phyloP scores from a whole-genome alignment of 2,113 vertebrate species.

The Tyto alba region DNA sequence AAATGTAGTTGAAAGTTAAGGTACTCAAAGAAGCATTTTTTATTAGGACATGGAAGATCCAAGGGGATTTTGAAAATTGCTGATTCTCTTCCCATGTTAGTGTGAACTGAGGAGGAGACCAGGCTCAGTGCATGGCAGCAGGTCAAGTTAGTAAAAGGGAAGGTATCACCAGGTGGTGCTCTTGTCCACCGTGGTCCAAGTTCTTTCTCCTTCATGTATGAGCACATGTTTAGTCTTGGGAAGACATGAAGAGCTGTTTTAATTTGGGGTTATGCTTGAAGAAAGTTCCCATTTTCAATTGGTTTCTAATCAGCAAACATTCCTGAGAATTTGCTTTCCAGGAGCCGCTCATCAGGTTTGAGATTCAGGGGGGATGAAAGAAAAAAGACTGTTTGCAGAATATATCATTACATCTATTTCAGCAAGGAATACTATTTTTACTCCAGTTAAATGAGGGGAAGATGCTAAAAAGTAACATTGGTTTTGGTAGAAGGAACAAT shows the following conservation, averaged over 20 bases:
- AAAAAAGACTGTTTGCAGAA: neutral
- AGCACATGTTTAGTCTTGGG: neutral
- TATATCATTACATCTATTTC: neutral
- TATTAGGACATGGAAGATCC: neutral
- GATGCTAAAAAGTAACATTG: neutral
- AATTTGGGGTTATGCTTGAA: neutral
- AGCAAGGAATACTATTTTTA: neutral
- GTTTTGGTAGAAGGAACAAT: neutral
- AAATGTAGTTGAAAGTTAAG: neutral
- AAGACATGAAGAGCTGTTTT: neutral
- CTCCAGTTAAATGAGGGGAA: neutral
- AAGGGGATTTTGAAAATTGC: neutral
- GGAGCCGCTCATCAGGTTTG: neutral
- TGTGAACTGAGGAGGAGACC: neutral
- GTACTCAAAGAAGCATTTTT: neutral
- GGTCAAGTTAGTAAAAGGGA: neutral
- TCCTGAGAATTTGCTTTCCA: neutral
- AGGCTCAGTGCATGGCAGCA: neutral
- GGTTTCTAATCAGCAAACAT: neutral
- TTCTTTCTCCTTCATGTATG: neutral
- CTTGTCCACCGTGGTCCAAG: neutral
- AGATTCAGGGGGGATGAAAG: neutral
- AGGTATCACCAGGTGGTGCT: slow-evolving; percentile 4
- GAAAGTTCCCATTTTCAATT: neutral
- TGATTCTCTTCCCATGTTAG: neutral